Conservation (phyloP, 2,888 invertebrate species). For the Nemotelus nigrinus region DNA sequence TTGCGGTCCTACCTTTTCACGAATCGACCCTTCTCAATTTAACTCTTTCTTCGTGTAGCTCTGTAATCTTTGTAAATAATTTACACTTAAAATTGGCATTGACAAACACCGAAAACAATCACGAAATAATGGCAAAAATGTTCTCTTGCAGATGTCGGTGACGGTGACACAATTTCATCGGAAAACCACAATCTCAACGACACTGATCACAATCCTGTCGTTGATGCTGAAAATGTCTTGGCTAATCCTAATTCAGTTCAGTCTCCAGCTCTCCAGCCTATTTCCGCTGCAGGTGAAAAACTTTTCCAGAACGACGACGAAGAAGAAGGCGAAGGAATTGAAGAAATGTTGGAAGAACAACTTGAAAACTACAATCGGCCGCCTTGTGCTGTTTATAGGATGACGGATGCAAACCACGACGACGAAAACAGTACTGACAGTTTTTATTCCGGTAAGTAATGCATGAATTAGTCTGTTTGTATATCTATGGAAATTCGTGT, state of each 20-base stretch:
- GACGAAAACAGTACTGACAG: slow-evolving; percentile 63
- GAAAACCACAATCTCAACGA: slow-evolving; percentile 6
- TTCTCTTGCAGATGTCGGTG: not conserved
- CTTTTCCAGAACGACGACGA: not conserved
- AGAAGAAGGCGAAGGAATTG: slow-evolving; percentile 2
- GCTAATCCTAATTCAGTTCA: not conserved
- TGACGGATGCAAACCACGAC: slow-evolving; percentile 53
- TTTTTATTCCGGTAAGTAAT: slow-evolving; percentile 63
- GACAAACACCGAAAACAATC: slow-evolving; percentile 41
- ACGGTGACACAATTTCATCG: not conserved
- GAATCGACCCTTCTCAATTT: no score
- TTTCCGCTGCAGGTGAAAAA: not conserved
- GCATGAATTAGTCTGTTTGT: not conserved
- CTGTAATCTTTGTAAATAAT: no score
- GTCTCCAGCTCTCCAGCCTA: not conserved
- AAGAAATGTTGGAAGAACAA: slow-evolving; percentile 21
- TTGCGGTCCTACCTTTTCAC: no score
- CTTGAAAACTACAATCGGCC: slow-evolving; percentile 13
- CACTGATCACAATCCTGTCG: slow-evolving; percentile 25
- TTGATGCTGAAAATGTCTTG: slow-evolving; percentile 36
- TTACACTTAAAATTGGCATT: no score
- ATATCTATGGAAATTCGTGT: no score
- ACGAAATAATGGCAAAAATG: slow-evolving; percentile 2
- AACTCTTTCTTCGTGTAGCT: no score
- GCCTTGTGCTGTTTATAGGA: slow-evolving; percentile 18